phyloP scores from a whole-genome alignment of 2,113 vertebrate genomes.

The Myrmecobius fasciatus region DNA sequence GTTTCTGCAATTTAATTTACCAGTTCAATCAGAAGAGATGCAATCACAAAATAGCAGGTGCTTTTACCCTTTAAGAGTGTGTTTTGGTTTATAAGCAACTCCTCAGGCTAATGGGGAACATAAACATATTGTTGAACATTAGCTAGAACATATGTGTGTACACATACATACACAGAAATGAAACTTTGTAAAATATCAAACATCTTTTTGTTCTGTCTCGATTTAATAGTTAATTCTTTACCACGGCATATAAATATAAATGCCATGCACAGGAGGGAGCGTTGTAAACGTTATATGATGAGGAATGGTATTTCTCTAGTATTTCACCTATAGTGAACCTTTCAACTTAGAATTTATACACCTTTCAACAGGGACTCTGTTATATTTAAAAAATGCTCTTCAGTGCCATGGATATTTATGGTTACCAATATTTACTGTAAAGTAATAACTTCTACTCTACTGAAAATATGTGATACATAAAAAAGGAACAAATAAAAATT shows the following conservation, averaged over 20 bases:
- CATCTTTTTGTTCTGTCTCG: not conserved
- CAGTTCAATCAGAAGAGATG: conserved; percentile 40
- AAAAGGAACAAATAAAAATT: conserved; percentile 20
- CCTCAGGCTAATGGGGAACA: not conserved
- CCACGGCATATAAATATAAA: conserved; percentile 13
- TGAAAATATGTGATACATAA: not conserved
- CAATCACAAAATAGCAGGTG: conserved; percentile 9
- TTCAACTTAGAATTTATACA: not conserved
- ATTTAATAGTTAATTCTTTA: not conserved
- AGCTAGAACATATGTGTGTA: conserved; percentile 20
- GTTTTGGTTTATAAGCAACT: conserved; percentile 11
- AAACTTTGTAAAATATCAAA: not conserved
- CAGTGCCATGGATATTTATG: not conserved
- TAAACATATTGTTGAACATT: not conserved
- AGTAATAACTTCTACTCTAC: conserved; percentile 11
- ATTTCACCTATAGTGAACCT: conserved; percentile 1
- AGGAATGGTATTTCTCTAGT: conserved; percentile 26
- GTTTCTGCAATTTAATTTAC: conserved; percentile 7
- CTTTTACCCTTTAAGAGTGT: not conserved
- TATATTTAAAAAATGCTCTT: conserved; percentile 28
- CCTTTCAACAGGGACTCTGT: not conserved
- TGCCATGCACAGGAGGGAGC: not conserved
- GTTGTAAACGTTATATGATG: not conserved
- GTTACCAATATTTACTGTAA: not conserved
- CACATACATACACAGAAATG: not conserved